Conservation (phyloP, 2,888 invertebrate genomes). For the Neoitamus cyanurus region DNA sequence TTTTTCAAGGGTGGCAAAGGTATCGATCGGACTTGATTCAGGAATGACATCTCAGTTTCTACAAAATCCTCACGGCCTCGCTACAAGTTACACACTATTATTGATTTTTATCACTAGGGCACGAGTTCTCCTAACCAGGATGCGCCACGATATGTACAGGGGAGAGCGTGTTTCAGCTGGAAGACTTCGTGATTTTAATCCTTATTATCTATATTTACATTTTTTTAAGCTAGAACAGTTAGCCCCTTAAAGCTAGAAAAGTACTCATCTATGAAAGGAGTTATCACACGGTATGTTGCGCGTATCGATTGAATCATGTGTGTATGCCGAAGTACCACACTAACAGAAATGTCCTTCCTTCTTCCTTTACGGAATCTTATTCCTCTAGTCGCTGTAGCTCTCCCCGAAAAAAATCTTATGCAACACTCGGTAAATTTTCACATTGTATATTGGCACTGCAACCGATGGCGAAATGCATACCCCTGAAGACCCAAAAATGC, state of each 20-base stretch:
- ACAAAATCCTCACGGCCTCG: background rate
- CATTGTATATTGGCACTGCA: background rate
- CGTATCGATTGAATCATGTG: constrained; percentile 38
- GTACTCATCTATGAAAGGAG: constrained; percentile 34
- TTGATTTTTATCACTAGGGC: constrained; percentile 44
- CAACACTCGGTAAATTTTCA: constrained; percentile 25
- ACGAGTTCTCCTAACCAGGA: background rate
- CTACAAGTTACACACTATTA: constrained; percentile 32
- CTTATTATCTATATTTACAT: constrained; percentile 31
- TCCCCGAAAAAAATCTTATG: constrained; percentile 27
- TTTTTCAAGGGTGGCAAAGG: constrained; percentile 81
- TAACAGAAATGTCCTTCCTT: constrained; percentile 15
- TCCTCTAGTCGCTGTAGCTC: background rate
- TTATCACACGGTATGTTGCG: constrained; percentile 39
- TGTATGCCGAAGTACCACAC: constrained; percentile 20
- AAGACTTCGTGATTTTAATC: constrained; percentile 37
- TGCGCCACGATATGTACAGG: constrained; percentile 25
- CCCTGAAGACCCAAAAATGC: background rate
- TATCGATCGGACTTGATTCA: constrained; percentile 71
- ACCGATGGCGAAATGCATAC: background rate
- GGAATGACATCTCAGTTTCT: constrained; percentile 69
- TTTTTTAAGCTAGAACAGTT: background rate
- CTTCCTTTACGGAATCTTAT: background rate
- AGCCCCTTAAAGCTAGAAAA: constrained; percentile 6
- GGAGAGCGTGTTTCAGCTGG: background rate